Conservation (phyloP, 2,113 vertebrate species). For the Aptenodytes forsteri region DNA sequence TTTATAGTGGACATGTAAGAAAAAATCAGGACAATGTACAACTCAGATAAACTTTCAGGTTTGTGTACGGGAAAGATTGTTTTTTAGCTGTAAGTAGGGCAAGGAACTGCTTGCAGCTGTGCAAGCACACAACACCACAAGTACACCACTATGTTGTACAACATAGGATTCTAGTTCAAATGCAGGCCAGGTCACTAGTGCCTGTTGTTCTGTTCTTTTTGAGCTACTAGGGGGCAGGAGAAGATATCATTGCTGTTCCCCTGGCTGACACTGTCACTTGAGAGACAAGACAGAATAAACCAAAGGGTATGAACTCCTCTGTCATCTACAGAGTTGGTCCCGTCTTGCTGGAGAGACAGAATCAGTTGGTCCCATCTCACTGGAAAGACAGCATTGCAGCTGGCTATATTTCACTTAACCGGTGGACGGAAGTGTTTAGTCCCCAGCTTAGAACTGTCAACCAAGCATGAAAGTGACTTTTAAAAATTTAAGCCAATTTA, state of each 20-base stretch:
- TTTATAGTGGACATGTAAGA: background rate
- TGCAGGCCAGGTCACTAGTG: background rate
- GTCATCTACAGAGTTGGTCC: background rate
- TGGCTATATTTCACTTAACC: background rate
- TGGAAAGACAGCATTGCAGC: background rate
- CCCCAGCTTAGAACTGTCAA: background rate
- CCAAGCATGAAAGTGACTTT: slow-evolving; percentile 6
- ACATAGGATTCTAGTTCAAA: background rate
- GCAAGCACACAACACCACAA: too few relatives aligned
- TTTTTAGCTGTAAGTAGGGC: background rate
- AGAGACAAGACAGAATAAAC: background rate
- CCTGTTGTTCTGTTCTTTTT: background rate
- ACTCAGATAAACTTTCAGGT: background rate
- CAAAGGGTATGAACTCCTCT: background rate
- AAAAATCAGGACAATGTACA: background rate
- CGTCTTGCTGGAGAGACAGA: background rate
- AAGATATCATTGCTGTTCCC: background rate
- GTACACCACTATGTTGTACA: background rate
- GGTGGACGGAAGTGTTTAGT: background rate
- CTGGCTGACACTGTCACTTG: background rate
- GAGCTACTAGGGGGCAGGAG: background rate
- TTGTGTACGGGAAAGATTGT: background rate
- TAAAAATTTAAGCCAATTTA: background rate
- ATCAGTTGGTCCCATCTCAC: background rate
- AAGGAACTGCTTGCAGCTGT: background rate